Evolutionary conservation across 1,140 invertebrate genomes (phyloP).

Genomic region (Cydia pomonella): DNA sequence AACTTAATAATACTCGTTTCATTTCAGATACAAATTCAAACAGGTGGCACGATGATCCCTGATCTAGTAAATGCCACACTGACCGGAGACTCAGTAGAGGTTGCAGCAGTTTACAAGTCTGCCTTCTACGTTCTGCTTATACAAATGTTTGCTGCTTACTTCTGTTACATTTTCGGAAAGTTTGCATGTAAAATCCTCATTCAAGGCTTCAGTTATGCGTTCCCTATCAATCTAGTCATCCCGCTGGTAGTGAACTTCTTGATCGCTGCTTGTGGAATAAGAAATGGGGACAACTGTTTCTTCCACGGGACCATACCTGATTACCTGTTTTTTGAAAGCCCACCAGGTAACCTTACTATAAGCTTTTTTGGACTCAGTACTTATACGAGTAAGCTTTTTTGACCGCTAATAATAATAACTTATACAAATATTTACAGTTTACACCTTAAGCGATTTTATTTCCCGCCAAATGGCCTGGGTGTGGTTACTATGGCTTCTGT

Average conservation of each 20-base stretch:
- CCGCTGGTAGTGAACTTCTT: conserved; percentile 93
- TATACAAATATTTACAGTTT: conserved; percentile 76
- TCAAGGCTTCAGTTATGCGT: conserved; percentile 97
- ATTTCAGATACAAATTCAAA: conserved; percentile 81
- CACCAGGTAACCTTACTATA: conserved; percentile 80
- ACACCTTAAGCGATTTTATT: conserved; percentile 92
- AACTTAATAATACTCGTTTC: conserved; percentile 34
- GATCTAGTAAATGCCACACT: conserved; percentile 88
- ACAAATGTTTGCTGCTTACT: conserved; percentile 91
- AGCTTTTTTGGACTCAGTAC: neutral
- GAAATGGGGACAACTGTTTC: conserved; percentile 92
- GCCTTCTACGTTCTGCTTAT: conserved; percentile 90
- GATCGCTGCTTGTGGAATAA: conserved; percentile 93
- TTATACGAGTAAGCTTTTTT: neutral
- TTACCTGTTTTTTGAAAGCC: conserved; percentile 95
- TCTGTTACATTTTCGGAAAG: conserved; percentile 96
- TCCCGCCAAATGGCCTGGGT: conserved; percentile 95
- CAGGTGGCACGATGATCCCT: conserved; percentile 82
- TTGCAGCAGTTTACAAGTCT: conserved; percentile 86
- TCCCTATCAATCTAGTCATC: conserved; percentile 95
- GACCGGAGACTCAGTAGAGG: conserved; percentile 86
- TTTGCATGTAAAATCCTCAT: conserved; percentile 98
- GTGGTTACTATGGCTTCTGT: conserved; percentile 96
- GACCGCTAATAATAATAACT: neutral
- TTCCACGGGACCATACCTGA: conserved; percentile 92